Evolutionary conservation across 1,140 invertebrate species (phyloP).

Genomic region (Pseudomyrmex dendroicus): DNA sequence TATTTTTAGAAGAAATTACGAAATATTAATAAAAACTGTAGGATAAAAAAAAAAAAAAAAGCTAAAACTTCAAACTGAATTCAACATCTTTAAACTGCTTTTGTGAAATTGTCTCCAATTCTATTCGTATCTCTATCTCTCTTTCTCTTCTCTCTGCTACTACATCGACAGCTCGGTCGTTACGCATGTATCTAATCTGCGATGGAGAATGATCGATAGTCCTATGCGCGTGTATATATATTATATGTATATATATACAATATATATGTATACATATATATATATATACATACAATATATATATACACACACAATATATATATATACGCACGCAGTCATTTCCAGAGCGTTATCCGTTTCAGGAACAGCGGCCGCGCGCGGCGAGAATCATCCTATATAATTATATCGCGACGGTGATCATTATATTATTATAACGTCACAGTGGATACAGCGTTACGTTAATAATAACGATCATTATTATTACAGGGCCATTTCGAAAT

Average conservation of each 20-base stretch:
- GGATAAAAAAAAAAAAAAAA: neutral
- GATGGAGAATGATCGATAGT: constrained; percentile 44
- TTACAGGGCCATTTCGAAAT: constrained; percentile 57
- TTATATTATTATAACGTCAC: constrained; percentile 59
- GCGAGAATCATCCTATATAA: constrained; percentile 57
- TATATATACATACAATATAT: neutral
- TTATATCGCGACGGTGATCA: constrained; percentile 59
- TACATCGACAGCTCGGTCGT: constrained; percentile 1
- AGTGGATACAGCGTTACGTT: constrained; percentile 48
- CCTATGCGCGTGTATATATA: constrained; percentile 20
- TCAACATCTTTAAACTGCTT: constrained; percentile 24
- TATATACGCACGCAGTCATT: constrained; percentile 34
- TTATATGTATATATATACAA: neutral
- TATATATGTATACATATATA: neutral
- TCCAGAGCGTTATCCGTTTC: constrained; percentile 52
- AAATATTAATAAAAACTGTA: neutral
- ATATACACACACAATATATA: constrained; percentile 4
- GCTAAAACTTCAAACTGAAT: neutral
- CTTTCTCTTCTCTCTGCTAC: neutral
- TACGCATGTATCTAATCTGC: constrained; percentile 38
- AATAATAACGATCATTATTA: constrained; percentile 62
- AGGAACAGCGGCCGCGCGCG: constrained; percentile 19
- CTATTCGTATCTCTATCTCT: neutral
- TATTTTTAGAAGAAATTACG: neutral
- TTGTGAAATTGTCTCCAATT: constrained; percentile 1